Base-by-base conservation (phyloP, 2,797 vertebrate genomes). In the Apogon hyalosoma region DNA sequence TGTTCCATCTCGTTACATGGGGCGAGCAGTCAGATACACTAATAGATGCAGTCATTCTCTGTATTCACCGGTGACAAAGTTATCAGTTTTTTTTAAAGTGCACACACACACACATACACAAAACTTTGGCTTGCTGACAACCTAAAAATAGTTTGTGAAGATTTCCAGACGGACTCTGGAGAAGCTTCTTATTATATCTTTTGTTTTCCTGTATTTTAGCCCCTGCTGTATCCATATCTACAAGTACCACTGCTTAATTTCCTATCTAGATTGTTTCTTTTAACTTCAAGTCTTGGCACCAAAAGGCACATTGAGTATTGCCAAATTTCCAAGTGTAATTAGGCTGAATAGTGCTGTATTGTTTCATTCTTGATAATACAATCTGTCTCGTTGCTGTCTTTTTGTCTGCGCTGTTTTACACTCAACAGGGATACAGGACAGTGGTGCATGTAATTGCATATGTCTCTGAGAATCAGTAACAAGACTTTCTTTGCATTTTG, bases 301-400 rank as follows among this genome's bases (percentile, higher is more conserved):
- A 40, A 56, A 74, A 74, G 43, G 47, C 60, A 42, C 53, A 14
- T 45, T 43, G 19, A 69, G 14, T 49, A 59, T 50, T 49, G 36
- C 62, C 54, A 52, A 42, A 64, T 72, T 70, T 73, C 41, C 28
- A 54, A 63, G 53, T 63, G 65, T 74, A 74, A 82, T 82, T 70
- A 69, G 54, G 59, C 66, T 75, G 53, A 71, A 65, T 14, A 28
- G 15, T 41, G 55, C 63, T 59, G 68, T 75, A 57, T 75, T 49
- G 13, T 70, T 64, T 75, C 24, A 48, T 79, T 68, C 50, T 60
- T 72, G 15, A 57, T 72, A 67, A 64, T 48, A 47, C 63, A 10
- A 11, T 6, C 43, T 58, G n/a, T 40, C 49, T 73, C 18, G 66
- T 15, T 43, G 15, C 14, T 49, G 33, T 59, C 48, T 64, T 70